A percentile compares a stretch with the other conserved stretches of the same genome.
Conservation (phyloP, 2,888 invertebrate species). For the Acrobasis repandana region DNA sequence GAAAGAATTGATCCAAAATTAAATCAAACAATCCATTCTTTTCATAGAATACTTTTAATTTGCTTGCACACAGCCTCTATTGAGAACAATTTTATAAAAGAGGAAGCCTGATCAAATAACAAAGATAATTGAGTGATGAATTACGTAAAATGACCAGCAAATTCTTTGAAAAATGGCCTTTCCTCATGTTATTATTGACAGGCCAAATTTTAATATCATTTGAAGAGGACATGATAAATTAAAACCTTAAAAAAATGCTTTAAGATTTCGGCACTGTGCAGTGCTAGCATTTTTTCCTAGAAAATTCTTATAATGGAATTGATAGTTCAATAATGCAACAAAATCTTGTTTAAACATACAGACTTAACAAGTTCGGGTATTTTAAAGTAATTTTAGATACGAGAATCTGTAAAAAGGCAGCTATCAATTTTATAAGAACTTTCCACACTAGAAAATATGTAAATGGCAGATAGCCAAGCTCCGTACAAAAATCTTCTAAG, state of each 20-base stretch:
- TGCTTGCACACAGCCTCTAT: constrained; percentile 81
- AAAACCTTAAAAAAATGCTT: constrained; percentile 5
- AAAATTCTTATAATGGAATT: neutral
- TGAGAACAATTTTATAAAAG: constrained; percentile 67
- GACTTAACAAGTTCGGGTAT: neutral
- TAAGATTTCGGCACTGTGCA: neutral
- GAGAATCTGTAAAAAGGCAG: neutral
- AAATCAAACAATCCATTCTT: constrained; percentile 34
- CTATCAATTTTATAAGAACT: neutral
- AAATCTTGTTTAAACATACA: neutral
- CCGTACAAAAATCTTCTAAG: neutral
- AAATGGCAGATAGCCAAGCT: constrained; percentile 1
- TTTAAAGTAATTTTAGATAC: neutral
- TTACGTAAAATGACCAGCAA: constrained; percentile 27
- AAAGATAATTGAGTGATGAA: constrained; percentile 32
- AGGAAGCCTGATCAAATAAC: constrained; percentile 40
- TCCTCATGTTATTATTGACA: neutral
- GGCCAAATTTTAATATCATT: neutral
- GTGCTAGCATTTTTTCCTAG: neutral
- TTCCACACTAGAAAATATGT: neutral
- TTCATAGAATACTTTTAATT: constrained; percentile 80
- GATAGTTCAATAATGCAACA: neutral
- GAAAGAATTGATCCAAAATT: constrained; percentile 25
- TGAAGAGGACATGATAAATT: neutral
- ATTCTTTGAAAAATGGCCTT: constrained; percentile 34